These are phyloP conservation scores for Lasiommata megera DNA, from an alignment of 2,888 invertebrate species.

Conservation along the genomic window DNA sequence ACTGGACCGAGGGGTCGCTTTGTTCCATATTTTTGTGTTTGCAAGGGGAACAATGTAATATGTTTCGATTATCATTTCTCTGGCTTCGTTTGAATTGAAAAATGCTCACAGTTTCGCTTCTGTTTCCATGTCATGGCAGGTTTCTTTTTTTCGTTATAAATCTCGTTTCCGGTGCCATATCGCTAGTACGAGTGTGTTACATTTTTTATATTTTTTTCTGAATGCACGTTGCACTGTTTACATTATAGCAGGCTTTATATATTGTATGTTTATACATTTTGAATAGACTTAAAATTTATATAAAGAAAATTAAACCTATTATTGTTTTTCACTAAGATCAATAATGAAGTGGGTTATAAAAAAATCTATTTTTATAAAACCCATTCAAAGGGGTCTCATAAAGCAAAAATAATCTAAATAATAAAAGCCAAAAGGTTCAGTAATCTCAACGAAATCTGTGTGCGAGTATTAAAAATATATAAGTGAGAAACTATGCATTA, in stretches of 20 bases:
- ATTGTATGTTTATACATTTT: neutral
- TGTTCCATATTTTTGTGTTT: slow-evolving; percentile 49
- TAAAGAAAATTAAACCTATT: no score
- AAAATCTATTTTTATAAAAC: no score
- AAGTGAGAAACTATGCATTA: no score
- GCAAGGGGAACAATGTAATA: slow-evolving; percentile 53
- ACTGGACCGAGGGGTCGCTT: slow-evolving; percentile 33
- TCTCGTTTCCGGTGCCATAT: slow-evolving; percentile 35
- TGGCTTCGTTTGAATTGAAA: slow-evolving; percentile 57
- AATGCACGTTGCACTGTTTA: slow-evolving; percentile 11
- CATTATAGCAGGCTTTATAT: neutral
- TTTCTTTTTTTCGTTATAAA: slow-evolving; percentile 34
- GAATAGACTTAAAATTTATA: no score
- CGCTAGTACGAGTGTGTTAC: slow-evolving; percentile 13
- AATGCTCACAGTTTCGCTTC: slow-evolving; percentile 42
- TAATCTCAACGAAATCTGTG: no score
- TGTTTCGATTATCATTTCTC: slow-evolving; percentile 61
- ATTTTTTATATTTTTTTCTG: slow-evolving; percentile 19
- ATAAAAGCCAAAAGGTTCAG: no score
- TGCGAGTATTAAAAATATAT: no score
- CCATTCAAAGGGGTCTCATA: no score
- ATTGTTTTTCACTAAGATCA: no score
- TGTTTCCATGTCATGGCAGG: slow-evolving; percentile 31
- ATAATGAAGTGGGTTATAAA: no score
- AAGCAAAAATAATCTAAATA: no score